Evolutionary conservation across 2,888 invertebrate genomes (phyloP), one percentile per base, ranked within the genome.

Genomic region (Aplocera efformata): DNA sequence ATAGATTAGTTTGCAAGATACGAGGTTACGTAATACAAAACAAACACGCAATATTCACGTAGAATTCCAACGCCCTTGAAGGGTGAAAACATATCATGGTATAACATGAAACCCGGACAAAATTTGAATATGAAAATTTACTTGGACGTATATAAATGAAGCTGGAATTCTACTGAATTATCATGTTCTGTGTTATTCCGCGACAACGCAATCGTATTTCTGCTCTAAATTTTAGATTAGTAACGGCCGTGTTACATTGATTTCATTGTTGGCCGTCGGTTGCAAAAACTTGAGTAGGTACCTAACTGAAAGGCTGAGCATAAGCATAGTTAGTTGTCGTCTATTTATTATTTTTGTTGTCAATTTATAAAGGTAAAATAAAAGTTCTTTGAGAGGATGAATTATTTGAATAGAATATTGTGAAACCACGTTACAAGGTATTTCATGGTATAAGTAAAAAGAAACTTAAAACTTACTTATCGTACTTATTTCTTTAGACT

Each of bases 221-320:
- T 76, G 70, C 55, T 82, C 78, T 81, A 72, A 76, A 83, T 80
- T 81, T 79, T 57, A 80, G 79, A 81, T 81, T 59, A 48, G 66
- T 63, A 65, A 66, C 69, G 76, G 67, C 75, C 76, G 71, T 64
- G 70, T 73, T 79, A 78, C 79, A 79, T 78, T 74, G 58, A 71
- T 77, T 72, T 72, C 57, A 63, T 66, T 58, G 63, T 63, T 57
- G 13, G 61, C 56, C 50, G 50, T 42, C 37, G 49, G 44, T 51
- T 38, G 37, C 13, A 17, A 17, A 17, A 3, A 17, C n/a, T n/a
- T n/a, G n/a, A n/a, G n/a, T n/a, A n/a, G n/a, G n/a, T n/a, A n/a
- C n/a, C 44, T 43, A 46, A 42, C 40, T 45, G 40, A 30, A 45
- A 25, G 7, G 39, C 26, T 42, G 59, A 60, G 48, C 55, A 29